Evolutionary conservation across 2,888 invertebrate genomes (phyloP).

Genomic region (Callyntrura sp.): DNA sequence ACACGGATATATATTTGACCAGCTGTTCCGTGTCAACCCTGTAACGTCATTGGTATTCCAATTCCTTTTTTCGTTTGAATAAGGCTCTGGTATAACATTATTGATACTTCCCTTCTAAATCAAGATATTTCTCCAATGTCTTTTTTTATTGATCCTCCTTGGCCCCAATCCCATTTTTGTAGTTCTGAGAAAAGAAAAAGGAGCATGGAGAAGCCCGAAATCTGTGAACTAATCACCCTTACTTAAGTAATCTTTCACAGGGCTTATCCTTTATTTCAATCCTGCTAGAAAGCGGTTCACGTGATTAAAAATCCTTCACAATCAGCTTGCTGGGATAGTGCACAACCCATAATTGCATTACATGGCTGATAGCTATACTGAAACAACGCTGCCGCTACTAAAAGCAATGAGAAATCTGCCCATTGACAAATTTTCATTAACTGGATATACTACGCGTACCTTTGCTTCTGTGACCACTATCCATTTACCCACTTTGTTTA

Average conservation of each 20-base stretch:
- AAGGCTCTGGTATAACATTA: no score
- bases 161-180: neutral
- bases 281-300: neutral
- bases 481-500: neutral
- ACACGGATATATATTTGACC: no score
- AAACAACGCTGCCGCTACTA: neutral
- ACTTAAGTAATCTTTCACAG: neutral
- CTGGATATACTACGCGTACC: neutral
- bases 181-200: neutral
- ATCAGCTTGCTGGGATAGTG: neutral
- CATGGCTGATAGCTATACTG: no score
- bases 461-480: neutral
- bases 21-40: no score
- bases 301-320: slow-evolving; percentile 39
- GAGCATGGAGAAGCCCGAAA: neutral
- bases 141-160: neutral
- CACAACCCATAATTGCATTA: no score
- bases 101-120: no score
- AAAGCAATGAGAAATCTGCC: slow-evolving; percentile 51
- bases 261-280: slow-evolving; percentile 34
- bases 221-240: neutral
- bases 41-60: neutral
- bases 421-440: slow-evolving; percentile 63
- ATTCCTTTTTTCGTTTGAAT: neutral
- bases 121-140: neutral